Conservation (phyloP, 2,797 vertebrate species). For the Enteromius argenteus region DNA sequence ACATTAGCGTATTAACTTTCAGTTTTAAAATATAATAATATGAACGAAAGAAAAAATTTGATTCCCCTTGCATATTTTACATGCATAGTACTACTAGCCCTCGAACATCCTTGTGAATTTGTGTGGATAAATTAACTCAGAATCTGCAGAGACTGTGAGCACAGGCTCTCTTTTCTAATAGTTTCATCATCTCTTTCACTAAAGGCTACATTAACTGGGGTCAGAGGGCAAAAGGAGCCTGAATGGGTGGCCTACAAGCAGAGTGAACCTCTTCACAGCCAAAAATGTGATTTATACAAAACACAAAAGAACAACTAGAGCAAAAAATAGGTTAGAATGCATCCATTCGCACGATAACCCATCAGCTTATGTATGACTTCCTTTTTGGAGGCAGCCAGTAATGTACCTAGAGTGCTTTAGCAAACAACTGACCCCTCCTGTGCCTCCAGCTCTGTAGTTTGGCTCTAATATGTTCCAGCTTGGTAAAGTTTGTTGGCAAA, state of each 20-base stretch:
- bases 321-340: slow-evolving; percentile 59
- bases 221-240: background rate
- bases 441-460: slow-evolving; percentile 55
- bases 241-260: slow-evolving; percentile 1
- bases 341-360: slow-evolving; percentile 63
- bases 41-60: background rate
- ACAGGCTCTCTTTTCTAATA: background rate
- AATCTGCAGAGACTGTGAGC: background rate
- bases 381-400: slow-evolving; percentile 62
- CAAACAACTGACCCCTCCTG: slow-evolving; percentile 52
- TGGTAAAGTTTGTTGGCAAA: slow-evolving; percentile 64
- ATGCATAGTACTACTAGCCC: background rate
- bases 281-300: slow-evolving; percentile 31
- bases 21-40: background rate
- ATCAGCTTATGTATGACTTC: slow-evolving; percentile 65
- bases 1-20: background rate
- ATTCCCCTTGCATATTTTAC: background rate
- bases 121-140: slow-evolving; percentile 18
- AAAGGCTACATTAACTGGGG: slow-evolving; percentile 30
- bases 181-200: slow-evolving; percentile 16
- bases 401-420: slow-evolving; percentile 62
- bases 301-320: slow-evolving; percentile 44
- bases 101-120: background rate
- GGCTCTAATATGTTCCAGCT: slow-evolving; percentile 63
- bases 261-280: slow-evolving; percentile 33